Base-by-base conservation (phyloP, 2,888 invertebrate species). In the Flexamia atlantica region DNA sequence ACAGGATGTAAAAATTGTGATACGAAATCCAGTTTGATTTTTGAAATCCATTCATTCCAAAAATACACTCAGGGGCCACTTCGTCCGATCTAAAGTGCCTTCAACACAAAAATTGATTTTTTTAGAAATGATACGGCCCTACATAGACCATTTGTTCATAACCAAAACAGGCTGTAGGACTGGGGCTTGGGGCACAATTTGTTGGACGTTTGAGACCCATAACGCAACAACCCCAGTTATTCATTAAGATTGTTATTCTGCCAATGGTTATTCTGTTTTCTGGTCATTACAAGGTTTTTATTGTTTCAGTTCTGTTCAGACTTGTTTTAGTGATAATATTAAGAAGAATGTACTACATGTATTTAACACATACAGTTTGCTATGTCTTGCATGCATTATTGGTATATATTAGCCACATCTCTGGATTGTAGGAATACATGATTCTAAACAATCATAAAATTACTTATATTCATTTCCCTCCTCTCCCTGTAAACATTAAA, bases 61-160 rank as follows among this genome's bases (percentile, higher is more conserved):
- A 88, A 87, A 86, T 82, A 76, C 85, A 92, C 91, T 92, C 94
- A 95, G 95, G 96, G 96, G 96, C 96, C 96, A 94, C 93, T 94
- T 95, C 96, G 96, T 96, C 96, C 96, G 96, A 95, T 95, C 95
- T 94, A 94, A 96, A 96, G 96, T 96, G 96, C 96, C 96, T 96
- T 96, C 96, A 95, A 93, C 91, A 90, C 86, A 86, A 92, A 94
- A 93, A 95, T 95, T 94, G 86, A 87, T 93, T 94, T 96, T 96
- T 96, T 95, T 95, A 95, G 94, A 93, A 93, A 92, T 90, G 92
- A 92, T 87, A 91, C 94, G 96, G 95, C 96, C 96, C 96, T 95
- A 94, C 95, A 96, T 96, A 96, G 96, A 92, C 95, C 95, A 92
- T 91, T 92, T 68, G 57, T 91, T 93, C 94, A 94, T 93, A 93